Base-by-base conservation (phyloP, 1,140 invertebrate species). In the Grapholita molesta region DNA sequence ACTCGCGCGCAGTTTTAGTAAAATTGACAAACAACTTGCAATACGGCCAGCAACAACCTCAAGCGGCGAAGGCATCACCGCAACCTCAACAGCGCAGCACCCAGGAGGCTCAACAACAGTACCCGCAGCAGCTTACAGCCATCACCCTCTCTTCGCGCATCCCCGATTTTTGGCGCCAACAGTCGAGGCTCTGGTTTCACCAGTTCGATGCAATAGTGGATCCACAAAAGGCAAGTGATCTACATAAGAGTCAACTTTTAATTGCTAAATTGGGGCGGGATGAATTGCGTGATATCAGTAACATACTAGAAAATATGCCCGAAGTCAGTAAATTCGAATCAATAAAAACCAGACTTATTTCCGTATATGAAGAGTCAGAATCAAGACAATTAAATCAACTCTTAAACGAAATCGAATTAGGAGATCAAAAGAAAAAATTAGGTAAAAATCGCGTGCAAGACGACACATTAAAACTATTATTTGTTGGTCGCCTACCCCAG, bases 361-460 rank as follows among this genome's bases (percentile, higher is more conserved):
- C 35, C 11, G 35, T 42, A 11, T 42, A 42, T 11, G 35, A 42
- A 42, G 35, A 42, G n/a, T 42, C 35, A 11, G 35, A 42, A 42
- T 42, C 11, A 2, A 3, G 35, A 15, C 67, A 68, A 68, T 5
- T 68, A 24, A 24, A 74, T n/a, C 38, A 68, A 6, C 9, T 70
- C 2, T 9, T 73, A 12, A n/a, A 18, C 4, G 73, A 68, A 53
- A 70, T 73, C 21, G 69, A 71, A 35, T 53, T 70, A 12, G 70
- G 69, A 18, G 69, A 72, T 7, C 72, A 72, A 21, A 70, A 70
- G 70, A 67, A 66, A 21, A 28, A 66, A 1, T 35, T 73, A 5
- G 66, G 70, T 0, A n/a, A 66, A 23, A 66, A 66, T 8, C 70
- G 68, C 9, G 55, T 77, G 6, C 21, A 55, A 15, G 71, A 77